These are phyloP conservation scores for Dryobota labecula DNA, from an alignment of 2,888 invertebrate genomes.

Conservation along the genomic window DNA sequence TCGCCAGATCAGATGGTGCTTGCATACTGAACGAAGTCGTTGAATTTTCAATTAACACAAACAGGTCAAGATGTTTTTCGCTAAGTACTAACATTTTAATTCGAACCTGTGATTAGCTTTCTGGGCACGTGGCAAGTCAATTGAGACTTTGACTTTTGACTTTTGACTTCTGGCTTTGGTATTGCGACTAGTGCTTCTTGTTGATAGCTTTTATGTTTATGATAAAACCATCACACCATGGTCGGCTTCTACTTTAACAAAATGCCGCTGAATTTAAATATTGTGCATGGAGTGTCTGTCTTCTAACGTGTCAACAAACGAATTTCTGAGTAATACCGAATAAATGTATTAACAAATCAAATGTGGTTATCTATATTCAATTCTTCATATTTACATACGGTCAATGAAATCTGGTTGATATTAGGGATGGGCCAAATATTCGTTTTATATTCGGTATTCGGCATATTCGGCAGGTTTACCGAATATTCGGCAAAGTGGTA, in stretches of 20 bases:
- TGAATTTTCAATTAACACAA: slow-evolving; percentile 58
- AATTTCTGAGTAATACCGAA: background rate
- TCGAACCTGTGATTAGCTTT: slow-evolving; percentile 38
- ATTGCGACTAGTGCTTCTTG: slow-evolving; percentile 10
- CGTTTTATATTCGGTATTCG: too few relatives aligned
- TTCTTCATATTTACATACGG: background rate
- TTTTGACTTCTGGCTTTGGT: slow-evolving; percentile 43
- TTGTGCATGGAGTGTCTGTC: background rate
- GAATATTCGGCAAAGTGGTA: too few relatives aligned
- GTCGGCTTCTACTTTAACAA: background rate
- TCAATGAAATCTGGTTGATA: background rate
- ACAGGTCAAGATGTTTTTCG: slow-evolving; percentile 49
- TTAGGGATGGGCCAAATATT: too few relatives aligned
- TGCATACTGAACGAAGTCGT: slow-evolving; percentile 55
- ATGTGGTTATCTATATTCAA: background rate
- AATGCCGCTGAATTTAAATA: background rate
- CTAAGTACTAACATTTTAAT: slow-evolving; percentile 48
- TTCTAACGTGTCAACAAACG: background rate
- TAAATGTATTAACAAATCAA: background rate
- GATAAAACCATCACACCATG: slow-evolving; percentile 10
- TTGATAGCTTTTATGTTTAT: slow-evolving; percentile 33
- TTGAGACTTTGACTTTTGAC: slow-evolving; percentile 51
- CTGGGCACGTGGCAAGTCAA: slow-evolving; percentile 41
- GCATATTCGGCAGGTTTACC: too few relatives aligned
- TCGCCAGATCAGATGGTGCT: slow-evolving; percentile 54